Evolutionary conservation across 2,888 invertebrate genomes (phyloP).

Genomic region (Imbricaverruca yamaguchii): DNA sequence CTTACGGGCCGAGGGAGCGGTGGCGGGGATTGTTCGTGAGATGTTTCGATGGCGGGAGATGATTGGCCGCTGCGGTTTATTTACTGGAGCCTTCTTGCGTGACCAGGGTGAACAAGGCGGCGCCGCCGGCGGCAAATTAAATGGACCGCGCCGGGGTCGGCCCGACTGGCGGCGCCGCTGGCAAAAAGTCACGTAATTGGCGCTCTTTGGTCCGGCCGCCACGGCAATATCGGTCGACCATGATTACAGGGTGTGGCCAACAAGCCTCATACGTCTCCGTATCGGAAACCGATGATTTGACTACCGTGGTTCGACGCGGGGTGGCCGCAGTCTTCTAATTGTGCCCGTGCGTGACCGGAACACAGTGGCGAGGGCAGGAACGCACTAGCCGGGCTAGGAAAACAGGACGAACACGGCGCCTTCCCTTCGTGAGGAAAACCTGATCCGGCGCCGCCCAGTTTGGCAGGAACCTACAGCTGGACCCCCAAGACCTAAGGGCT

Average conservation of each 20-base stretch:
- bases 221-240: neutral
- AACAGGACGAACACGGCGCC: too few species aligned
- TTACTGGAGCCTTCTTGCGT: neutral
- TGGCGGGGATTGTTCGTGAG: neutral
- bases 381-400: too few species aligned
- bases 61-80: neutral
- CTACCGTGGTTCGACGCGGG: too few species aligned
- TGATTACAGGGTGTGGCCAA: neutral
- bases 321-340: too few species aligned
- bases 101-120: neutral
- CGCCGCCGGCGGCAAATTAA: neutral
- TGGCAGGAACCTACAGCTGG: too few species aligned
- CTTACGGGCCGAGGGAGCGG: neutral
- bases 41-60: slow-evolving; percentile 1
- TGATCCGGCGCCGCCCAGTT: too few species aligned
- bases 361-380: too few species aligned
- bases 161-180: neutral
- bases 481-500: too few species aligned
- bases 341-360: too few species aligned
- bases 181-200: neutral
- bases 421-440: too few species aligned
- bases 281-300: too few species aligned
- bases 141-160: neutral
- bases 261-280: too few species aligned
- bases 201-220: neutral